Percentiles rank a stretch among this genome's conserved stretches.
Evolutionary conservation across 2,113 vertebrate genomes (phyloP).

Genomic region (Herpailurus yagouaroundi): DNA sequence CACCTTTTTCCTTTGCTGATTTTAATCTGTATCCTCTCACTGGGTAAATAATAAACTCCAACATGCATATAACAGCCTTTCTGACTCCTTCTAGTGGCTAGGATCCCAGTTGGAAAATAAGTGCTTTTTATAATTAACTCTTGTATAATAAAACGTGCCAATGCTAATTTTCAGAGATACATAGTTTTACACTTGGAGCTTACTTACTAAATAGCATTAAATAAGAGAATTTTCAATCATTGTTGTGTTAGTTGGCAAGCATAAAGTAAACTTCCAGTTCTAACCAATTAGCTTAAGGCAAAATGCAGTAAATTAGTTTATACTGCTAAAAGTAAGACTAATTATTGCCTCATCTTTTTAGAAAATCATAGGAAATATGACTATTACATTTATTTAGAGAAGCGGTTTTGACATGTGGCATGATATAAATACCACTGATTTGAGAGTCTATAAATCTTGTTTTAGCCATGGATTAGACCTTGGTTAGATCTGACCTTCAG

Average conservation of each 20-base stretch:
- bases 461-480: not conserved
- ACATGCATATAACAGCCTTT: not conserved
- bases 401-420: not conserved
- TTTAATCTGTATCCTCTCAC: not conserved
- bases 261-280: not conserved
- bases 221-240: not conserved
- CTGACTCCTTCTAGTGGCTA: not conserved
- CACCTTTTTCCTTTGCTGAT: not conserved
- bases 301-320: not conserved
- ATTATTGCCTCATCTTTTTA: not conserved
- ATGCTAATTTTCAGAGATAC: not conserved
- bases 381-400: not conserved
- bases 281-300: not conserved
- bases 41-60: not conserved
- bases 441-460: not conserved
- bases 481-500: not conserved
- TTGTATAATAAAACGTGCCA: not conserved
- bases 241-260: not conserved
- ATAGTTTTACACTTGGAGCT: not conserved
- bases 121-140: not conserved
- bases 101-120: not conserved
- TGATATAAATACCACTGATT: not conserved
- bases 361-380: conserved; percentile 9
- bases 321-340: not conserved
- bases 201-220: not conserved